phyloP scores from a whole-genome alignment of 2,888 invertebrate species.

The Apantesis nais region DNA sequence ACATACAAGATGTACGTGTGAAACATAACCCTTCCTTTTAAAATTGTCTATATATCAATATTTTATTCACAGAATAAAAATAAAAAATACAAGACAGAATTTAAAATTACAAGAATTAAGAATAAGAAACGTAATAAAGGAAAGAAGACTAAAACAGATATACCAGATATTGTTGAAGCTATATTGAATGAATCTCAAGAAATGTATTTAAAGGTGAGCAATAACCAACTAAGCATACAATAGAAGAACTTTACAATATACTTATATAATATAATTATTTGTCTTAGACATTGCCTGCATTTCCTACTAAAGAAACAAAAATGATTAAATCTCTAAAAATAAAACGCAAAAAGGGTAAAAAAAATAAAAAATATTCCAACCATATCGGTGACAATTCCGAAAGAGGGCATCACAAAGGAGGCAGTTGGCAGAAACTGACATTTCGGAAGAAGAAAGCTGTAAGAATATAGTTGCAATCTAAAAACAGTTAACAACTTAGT shows the following conservation, averaged over 20 bases:
- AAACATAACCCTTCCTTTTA: no score
- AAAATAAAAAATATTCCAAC: background rate
- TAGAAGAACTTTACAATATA: background rate
- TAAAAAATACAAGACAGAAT: slow-evolving; percentile 1
- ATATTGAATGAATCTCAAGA: background rate
- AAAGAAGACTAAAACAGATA: background rate
- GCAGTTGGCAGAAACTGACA: background rate
- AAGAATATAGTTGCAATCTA: background rate
- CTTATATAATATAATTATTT: background rate
- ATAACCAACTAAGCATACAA: background rate
- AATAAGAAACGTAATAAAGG: no score
- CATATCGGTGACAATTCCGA: background rate
- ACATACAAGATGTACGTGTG: no score
- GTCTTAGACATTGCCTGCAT: background rate
- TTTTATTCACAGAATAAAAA: background rate
- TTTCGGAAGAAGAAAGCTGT: background rate
- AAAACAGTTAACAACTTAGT: background rate
- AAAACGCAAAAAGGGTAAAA: background rate
- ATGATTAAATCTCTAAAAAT: background rate
- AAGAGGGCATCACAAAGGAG: no score
- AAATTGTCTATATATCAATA: background rate
- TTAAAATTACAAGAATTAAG: background rate
- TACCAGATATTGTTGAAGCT: background rate
- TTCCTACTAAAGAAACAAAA: background rate
- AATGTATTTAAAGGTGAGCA: background rate